A percentile compares a stretch with the other conserved stretches of the same genome.
These are phyloP conservation scores for Pantala flavescens DNA, from an alignment of 1,140 invertebrate species.

Conservation along the genomic window DNA sequence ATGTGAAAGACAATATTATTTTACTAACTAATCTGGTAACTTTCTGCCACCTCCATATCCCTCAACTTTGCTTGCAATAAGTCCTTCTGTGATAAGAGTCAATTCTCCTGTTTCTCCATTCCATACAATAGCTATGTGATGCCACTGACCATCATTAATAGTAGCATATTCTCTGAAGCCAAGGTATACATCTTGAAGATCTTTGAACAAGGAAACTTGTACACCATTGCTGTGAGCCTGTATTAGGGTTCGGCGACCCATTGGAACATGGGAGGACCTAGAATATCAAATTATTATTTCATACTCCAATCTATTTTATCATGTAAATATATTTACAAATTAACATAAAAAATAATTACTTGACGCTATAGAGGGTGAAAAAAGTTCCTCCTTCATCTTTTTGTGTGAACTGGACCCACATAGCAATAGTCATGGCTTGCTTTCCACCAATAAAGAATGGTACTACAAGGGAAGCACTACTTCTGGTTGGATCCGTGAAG, in stretches of 20 bases:
- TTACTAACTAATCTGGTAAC: slow-evolving; percentile 67
- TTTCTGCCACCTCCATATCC: slow-evolving; percentile 68
- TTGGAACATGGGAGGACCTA: slow-evolving; percentile 63
- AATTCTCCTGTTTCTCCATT: slow-evolving; percentile 72
- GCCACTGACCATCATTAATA: slow-evolving; percentile 93
- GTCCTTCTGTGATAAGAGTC: slow-evolving; percentile 80
- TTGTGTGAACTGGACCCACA: slow-evolving; percentile 93
- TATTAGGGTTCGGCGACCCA: slow-evolving; percentile 64
- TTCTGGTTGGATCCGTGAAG: slow-evolving; percentile 80
- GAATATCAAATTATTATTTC: not conserved
- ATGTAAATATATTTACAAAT: slow-evolving; percentile 16
- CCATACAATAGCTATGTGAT: slow-evolving; percentile 91
- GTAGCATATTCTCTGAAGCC: slow-evolving; percentile 85
- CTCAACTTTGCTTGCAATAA: slow-evolving; percentile 82
- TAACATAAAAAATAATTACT: slow-evolving; percentile 39
- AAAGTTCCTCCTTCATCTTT: slow-evolving; percentile 84
- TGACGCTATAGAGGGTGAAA: slow-evolving; percentile 83
- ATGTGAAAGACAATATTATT: too few species aligned
- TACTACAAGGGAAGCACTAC: slow-evolving; percentile 78
- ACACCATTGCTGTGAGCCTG: slow-evolving; percentile 85
- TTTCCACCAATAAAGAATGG: slow-evolving; percentile 72
- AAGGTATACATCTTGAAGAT: slow-evolving; percentile 79
- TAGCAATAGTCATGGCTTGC: slow-evolving; percentile 73
- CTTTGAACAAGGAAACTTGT: slow-evolving; percentile 76
- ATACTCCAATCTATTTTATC: not conserved